phyloP scores from a whole-genome alignment of 2,113 vertebrate genomes.

The Scartelaos histophorus region DNA sequence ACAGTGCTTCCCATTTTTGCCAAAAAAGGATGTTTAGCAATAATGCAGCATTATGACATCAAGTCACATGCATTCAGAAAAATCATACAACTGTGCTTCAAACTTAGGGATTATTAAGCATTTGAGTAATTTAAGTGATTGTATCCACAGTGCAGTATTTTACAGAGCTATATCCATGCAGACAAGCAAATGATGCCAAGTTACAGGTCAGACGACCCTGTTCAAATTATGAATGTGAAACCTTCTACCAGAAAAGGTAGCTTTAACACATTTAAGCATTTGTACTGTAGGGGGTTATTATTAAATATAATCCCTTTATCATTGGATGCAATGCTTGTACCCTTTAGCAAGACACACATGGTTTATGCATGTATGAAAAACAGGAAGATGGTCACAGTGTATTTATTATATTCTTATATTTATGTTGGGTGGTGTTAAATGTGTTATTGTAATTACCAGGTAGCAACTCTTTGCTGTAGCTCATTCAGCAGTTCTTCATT shows the following conservation, averaged over 20 bases:
- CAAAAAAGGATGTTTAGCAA: not conserved
- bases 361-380: not conserved
- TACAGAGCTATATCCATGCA: too few species aligned
- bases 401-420: not conserved
- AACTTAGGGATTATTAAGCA: not conserved
- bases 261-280: too few species aligned
- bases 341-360: too few species aligned
- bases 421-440: not conserved
- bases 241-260: too few species aligned
- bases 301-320: too few species aligned
- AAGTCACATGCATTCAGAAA: not conserved
- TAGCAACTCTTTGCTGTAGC: conserved; percentile 85
- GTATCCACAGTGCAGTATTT: too few species aligned
- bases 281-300: too few species aligned
- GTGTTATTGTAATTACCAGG: conserved; percentile 77
- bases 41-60: not conserved
- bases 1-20: not conserved
- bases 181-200: too few species aligned
- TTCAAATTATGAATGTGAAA: too few species aligned
- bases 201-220: too few species aligned
- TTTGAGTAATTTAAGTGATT: not conserved
- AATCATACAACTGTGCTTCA: not conserved
- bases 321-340: too few species aligned
- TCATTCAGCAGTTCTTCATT: conserved; percentile 93
- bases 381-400: too few species aligned